Evolutionary conservation across 2,888 invertebrate species (phyloP).

Genomic region (Tachina grossa): DNA sequence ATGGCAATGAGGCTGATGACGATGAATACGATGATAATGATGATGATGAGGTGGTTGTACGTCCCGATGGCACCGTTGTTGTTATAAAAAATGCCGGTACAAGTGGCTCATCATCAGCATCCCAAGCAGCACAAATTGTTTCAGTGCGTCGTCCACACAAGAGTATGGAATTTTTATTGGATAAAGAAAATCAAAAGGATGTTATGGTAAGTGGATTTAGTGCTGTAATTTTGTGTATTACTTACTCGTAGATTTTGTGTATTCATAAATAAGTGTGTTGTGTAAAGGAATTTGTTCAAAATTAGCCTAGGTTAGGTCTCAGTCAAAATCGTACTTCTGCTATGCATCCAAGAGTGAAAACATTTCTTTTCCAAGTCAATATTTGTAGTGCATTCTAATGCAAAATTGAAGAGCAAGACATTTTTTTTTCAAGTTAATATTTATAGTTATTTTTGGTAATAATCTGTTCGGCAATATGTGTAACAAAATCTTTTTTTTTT

Average conservation of each 20-base stretch:
- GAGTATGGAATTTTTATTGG: constrained; percentile 97
- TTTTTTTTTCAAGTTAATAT: too few relatives aligned
- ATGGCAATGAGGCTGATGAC: constrained; percentile 70
- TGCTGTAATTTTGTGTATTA: not conserved
- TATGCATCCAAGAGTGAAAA: too few relatives aligned
- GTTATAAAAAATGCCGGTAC: constrained; percentile 74
- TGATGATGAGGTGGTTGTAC: constrained; percentile 80
- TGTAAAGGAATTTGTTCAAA: not conserved
- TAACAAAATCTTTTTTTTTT: too few relatives aligned
- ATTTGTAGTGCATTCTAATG: too few relatives aligned
- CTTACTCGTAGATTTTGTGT: not conserved
- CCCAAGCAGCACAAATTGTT: constrained; percentile 76
- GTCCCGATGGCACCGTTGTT: constrained; percentile 78
- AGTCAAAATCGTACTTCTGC: too few relatives aligned
- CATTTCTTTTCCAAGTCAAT: too few relatives aligned
- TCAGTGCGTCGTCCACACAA: constrained; percentile 87
- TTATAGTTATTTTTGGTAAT: too few relatives aligned
- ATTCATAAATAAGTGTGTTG: too few relatives aligned
- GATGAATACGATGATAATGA: constrained; percentile 73
- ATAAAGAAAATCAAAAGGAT: constrained; percentile 94
- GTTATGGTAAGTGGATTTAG: constrained; percentile 88
- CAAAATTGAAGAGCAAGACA: too few relatives aligned
- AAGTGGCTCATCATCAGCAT: constrained; percentile 58
- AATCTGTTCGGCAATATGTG: too few relatives aligned
- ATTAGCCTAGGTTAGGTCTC: too few relatives aligned